Conservation (phyloP, 2,888 invertebrate species). For the Argyresthia goedartella region DNA sequence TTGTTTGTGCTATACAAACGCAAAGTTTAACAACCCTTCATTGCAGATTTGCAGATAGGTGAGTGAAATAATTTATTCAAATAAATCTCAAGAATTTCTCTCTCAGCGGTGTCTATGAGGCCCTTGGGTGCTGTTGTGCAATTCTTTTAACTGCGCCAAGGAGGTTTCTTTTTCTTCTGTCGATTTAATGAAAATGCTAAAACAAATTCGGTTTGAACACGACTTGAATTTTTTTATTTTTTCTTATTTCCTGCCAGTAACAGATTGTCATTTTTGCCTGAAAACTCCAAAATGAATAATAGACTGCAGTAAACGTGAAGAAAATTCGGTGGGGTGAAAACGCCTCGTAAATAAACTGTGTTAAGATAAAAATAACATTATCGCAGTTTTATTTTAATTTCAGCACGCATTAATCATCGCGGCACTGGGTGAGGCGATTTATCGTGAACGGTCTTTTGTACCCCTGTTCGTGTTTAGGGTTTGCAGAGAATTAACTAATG, state of each 20-base stretch:
- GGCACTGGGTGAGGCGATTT: slow-evolving; percentile 24
- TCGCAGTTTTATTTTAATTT: slow-evolving; percentile 61
- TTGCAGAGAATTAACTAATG: too few species aligned
- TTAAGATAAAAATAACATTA: slow-evolving; percentile 54
- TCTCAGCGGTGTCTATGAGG: slow-evolving; percentile 34
- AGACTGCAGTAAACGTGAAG: not conserved
- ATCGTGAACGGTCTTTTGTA: slow-evolving; percentile 35
- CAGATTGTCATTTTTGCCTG: not conserved
- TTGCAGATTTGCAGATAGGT: slow-evolving; percentile 63
- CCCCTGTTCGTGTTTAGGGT: slow-evolving; percentile 34
- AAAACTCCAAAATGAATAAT: not conserved
- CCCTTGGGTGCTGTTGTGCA: slow-evolving; percentile 53
- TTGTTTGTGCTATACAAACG: not conserved
- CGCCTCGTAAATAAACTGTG: slow-evolving; percentile 41
- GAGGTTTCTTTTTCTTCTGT: slow-evolving; percentile 39
- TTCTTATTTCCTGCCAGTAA: slow-evolving; percentile 16
- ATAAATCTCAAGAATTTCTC: slow-evolving; percentile 61
- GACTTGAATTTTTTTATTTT: not conserved
- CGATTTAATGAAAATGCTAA: slow-evolving; percentile 51
- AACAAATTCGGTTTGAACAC: slow-evolving; percentile 25
- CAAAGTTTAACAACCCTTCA: slow-evolving; percentile 46
- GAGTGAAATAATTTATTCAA: slow-evolving; percentile 64
- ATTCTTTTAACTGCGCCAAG: slow-evolving; percentile 55
- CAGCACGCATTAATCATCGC: slow-evolving; percentile 55
- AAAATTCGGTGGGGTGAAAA: not conserved